A percentile compares a stretch with the other conserved stretches of the same genome.
Conservation (phyloP, 2,888 invertebrate species). For the Unio pictorum region DNA sequence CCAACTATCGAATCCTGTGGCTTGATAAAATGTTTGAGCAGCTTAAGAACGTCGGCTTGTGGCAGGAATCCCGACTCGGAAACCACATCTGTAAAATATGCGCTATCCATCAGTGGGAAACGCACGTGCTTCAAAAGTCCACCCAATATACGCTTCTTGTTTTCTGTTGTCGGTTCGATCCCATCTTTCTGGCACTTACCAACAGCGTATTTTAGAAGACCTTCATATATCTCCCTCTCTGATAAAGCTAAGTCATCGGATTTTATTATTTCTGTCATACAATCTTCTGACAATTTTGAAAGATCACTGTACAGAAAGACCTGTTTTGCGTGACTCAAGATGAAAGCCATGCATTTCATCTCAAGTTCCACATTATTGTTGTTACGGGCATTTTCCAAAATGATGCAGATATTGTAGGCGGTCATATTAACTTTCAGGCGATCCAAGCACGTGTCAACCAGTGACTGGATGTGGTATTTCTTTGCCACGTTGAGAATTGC, state of each 20-base stretch:
- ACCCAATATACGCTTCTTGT: slow-evolving; percentile 22
- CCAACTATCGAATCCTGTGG: slow-evolving; percentile 2
- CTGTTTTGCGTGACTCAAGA: slow-evolving; percentile 25
- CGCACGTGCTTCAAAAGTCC: slow-evolving; percentile 32
- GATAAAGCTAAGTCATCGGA: slow-evolving; percentile 28
- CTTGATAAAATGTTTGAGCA: slow-evolving; percentile 25
- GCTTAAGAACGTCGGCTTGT: slow-evolving; percentile 61
- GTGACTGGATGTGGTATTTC: slow-evolving; percentile 33
- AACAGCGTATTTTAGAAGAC: slow-evolving; percentile 29
- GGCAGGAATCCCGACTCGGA: slow-evolving; percentile 26
- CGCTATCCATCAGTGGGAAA: slow-evolving; percentile 34
- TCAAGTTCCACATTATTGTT: slow-evolving; percentile 30
- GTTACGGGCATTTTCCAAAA: slow-evolving; percentile 37
- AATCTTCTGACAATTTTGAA: slow-evolving; percentile 29
- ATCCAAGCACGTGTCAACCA: slow-evolving; percentile 36
- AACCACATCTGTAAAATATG: slow-evolving; percentile 30
- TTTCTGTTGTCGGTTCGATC: slow-evolving; percentile 22
- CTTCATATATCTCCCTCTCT: slow-evolving; percentile 40
- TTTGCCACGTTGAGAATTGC: slow-evolving; percentile 27
- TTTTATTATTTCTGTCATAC: slow-evolving; percentile 29
- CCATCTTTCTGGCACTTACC: slow-evolving; percentile 26
- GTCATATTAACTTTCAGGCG: slow-evolving; percentile 32
- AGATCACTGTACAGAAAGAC: slow-evolving; percentile 31
- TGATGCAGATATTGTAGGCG: slow-evolving; percentile 33
- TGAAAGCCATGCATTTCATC: slow-evolving; percentile 26